phyloP scores from a whole-genome alignment of 2,797 vertebrate genomes.

The Leptodactylus fallax region DNA sequence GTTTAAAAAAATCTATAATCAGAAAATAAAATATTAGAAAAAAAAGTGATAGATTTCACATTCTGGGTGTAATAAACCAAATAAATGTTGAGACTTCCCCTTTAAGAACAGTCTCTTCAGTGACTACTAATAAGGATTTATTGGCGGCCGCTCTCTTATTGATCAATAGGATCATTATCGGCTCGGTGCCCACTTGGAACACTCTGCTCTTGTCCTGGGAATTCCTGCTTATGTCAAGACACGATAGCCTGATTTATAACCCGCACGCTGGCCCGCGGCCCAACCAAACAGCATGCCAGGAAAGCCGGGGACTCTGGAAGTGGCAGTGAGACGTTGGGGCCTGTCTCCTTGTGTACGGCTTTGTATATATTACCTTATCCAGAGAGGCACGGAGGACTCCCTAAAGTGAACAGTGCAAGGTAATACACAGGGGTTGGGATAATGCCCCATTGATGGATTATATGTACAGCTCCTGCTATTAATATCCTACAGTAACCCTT shows the following conservation, averaged over 20 bases:
- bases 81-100: neutral
- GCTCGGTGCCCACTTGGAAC: conserved; percentile 24
- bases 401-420: conserved; percentile 16
- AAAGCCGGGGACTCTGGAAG: conserved; percentile 27
- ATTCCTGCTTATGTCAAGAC: conserved; percentile 18
- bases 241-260: conserved; percentile 25
- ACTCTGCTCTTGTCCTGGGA: conserved; percentile 50
- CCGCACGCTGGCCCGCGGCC: conserved; percentile 36
- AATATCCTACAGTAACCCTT: conserved; percentile 53
- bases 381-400: conserved; percentile 29
- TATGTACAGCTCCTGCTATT: conserved; percentile 52
- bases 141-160: conserved; percentile 7
- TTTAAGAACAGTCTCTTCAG: neutral
- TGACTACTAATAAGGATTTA: conserved; percentile 21
- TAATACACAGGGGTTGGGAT: conserved; percentile 48
- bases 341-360: neutral
- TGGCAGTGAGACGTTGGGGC: conserved; percentile 27
- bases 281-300: conserved; percentile 50
- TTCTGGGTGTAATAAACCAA: too few species aligned
- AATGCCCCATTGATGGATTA: conserved; percentile 58
- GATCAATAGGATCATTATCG: conserved; percentile 40
- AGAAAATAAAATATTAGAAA: too few species aligned
- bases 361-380: conserved; percentile 50
- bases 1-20: too few species aligned
- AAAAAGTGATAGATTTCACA: too few species aligned